Conservation (phyloP, 1,140 invertebrate genomes). For the Lethrus apterus region DNA sequence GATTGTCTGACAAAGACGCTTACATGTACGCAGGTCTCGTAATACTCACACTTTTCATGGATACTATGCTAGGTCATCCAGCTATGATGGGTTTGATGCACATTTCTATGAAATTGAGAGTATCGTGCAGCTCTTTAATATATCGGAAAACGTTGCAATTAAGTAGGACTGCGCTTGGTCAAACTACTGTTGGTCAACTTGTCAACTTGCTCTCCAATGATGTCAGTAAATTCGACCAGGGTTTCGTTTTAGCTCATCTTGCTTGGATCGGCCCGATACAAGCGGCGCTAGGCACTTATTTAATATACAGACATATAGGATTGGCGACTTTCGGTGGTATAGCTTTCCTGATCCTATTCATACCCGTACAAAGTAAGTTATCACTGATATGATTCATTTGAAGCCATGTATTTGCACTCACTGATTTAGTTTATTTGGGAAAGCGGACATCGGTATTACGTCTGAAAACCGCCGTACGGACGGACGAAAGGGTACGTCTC, state of each 20-base stretch:
- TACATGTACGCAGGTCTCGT: constrained; percentile 61
- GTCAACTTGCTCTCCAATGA: constrained; percentile 93
- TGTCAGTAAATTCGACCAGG: constrained; percentile 50
- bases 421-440: constrained; percentile 49
- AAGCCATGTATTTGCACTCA: not conserved
- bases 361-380: constrained; percentile 70
- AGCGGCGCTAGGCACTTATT: constrained; percentile 38
- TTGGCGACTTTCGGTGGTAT: constrained; percentile 67
- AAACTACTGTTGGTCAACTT: constrained; percentile 78
- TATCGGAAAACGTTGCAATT: constrained; percentile 70
- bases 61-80: constrained; percentile 65
- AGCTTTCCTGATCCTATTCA: constrained; percentile 65
- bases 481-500: constrained; percentile 72
- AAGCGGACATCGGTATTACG: constrained; percentile 48
- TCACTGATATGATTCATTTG: not conserved
- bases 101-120: constrained; percentile 70
- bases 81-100: constrained; percentile 69
- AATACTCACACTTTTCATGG: constrained; percentile 59
- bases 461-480: constrained; percentile 58
- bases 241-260: constrained; percentile 42
- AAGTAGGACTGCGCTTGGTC: constrained; percentile 59
- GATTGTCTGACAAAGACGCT: constrained; percentile 45
- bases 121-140: constrained; percentile 69
- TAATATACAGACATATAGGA: constrained; percentile 41
- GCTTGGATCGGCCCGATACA: constrained; percentile 54